These are phyloP conservation scores for Ciona savignyi DNA, from an alignment of 23 tunicate species.

Conservation along the genomic window DNA sequence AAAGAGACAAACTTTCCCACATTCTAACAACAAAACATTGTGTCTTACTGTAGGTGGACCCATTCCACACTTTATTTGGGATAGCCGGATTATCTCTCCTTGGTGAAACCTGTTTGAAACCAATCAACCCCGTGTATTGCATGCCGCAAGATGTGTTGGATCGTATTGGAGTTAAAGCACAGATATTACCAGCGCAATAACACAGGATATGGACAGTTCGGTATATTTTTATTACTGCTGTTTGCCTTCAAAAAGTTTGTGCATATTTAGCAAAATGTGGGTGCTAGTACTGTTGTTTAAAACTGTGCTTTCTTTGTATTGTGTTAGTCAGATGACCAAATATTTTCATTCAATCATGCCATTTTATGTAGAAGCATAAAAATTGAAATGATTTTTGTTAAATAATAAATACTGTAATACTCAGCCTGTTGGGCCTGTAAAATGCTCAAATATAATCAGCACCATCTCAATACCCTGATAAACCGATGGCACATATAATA, in stretches of 20 bases:
- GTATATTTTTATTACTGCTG: neutral
- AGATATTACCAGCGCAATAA: slow-evolving; percentile 30
- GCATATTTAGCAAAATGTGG: too few species aligned
- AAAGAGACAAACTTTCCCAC: too few species aligned
- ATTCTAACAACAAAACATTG: too few species aligned
- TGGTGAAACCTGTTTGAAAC: slow-evolving; percentile 59
- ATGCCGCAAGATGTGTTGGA: slow-evolving; percentile 92
- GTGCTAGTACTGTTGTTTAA: neutral
- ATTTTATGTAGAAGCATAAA: too few species aligned
- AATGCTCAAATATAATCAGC: too few species aligned
- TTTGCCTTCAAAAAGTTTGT: neutral
- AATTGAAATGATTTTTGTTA: too few species aligned
- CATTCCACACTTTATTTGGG: slow-evolving; percentile 96
- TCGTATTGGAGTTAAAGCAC: slow-evolving; percentile 41
- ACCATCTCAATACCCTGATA: too few species aligned
- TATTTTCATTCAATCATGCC: too few species aligned
- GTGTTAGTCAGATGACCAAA: neutral
- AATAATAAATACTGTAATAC: too few species aligned
- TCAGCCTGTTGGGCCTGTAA: too few species aligned
- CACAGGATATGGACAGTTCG: neutral
- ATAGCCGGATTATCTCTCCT: slow-evolving; percentile 86
- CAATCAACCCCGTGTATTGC: slow-evolving; percentile 89
- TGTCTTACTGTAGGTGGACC: slow-evolving; percentile 84
- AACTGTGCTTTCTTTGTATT: neutral
- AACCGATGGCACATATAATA: too few species aligned